Evolutionary conservation across 2,888 invertebrate species (phyloP), one percentile per base, ranked within the genome.

Genomic region (Apantesis nais): DNA sequence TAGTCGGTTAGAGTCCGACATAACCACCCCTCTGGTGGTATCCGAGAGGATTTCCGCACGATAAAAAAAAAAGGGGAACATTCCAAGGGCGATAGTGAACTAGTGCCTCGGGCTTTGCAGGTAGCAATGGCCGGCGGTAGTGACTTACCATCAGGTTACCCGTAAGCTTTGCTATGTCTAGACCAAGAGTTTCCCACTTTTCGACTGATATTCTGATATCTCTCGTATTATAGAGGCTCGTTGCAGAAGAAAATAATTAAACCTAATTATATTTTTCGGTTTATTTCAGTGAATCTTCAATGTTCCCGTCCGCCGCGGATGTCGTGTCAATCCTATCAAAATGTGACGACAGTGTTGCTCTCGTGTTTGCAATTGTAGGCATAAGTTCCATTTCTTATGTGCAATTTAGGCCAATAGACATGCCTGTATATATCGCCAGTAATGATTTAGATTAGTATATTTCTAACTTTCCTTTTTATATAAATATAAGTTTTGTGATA

Each of bases 341-440:
- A 68, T 90, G 90, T 70, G 74, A 83, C 1, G 93, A 94, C 68
- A 81, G 86, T 9, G 90, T 94, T 5, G 81, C 89, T 0, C 88
- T 92, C 25, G 83, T 95, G 2, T 93, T 95, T 66, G 95, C 95
- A 0, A 74, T 95, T 7, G 93, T 95, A 5, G 89, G 91, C n/a
- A 78, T 83, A 0, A 90, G 89, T 25, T 91, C 95, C 0, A 84
- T 96, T 7, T 90, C 92, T 12, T 96, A 93, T 74, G 75, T 95
- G 66, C 93, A 93, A 81, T 88, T 95, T 22, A 93, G 91, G 31
- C 87, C 92, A 25, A 83, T 85, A 8, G 88, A 92, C 61, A 80
- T 94, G 66, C 95, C 95, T 0, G 78, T 90, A 4, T 89, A 89
- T 76, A 77, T 89, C 58, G 83, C 88, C 0, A 82, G 58, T 67